Conservation (phyloP, 2,888 invertebrate species). For the Nebria brevicollis region DNA sequence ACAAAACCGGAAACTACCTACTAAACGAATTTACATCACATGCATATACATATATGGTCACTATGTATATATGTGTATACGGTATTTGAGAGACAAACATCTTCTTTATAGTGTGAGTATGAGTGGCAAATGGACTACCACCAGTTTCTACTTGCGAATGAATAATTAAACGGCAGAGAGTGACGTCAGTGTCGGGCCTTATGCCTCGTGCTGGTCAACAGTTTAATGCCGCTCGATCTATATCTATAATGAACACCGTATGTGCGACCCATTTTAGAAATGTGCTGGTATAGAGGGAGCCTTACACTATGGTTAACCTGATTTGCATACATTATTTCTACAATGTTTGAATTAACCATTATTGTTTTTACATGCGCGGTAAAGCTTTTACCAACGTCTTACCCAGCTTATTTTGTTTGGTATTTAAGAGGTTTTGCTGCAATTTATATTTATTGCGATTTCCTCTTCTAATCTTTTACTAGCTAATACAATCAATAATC, state of each 20-base stretch:
- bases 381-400: not conserved
- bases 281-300: not conserved
- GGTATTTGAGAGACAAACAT: not conserved
- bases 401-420: not conserved
- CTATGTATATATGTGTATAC: not conserved
- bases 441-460: not conserved
- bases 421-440: not conserved
- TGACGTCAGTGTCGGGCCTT: not conserved
- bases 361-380: not conserved
- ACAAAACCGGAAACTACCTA: not conserved
- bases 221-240: conserved; percentile 40
- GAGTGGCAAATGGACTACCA: not conserved
- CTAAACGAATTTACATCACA: not conserved
- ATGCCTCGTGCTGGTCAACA: conserved; percentile 25
- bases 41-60: not conserved
- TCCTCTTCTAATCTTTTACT: no score
- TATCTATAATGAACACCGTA: conserved; percentile 39
- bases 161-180: not conserved
- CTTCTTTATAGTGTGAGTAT: not conserved
- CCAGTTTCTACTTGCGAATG: not conserved
- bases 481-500: no score
- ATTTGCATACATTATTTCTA: not conserved
- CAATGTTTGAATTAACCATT: conserved; percentile 1
- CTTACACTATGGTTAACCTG: not conserved
- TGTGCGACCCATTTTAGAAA: not conserved